Evolutionary conservation across 35 echinoderm and acorn worm genomes (phyloP), one percentile per base, ranked within the genome.

Genomic region (Chiridota heheva): DNA sequence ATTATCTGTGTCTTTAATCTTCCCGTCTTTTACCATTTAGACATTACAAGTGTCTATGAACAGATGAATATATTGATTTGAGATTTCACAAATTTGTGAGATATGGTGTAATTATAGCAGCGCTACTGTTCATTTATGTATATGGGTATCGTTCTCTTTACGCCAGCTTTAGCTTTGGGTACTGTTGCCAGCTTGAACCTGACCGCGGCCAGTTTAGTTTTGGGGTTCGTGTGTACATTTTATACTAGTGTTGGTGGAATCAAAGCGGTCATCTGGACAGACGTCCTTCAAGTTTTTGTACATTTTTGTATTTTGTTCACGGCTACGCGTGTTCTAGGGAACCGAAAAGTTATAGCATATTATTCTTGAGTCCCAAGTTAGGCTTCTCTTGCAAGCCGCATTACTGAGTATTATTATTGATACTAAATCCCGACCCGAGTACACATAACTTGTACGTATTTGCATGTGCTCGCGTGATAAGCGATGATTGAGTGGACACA

Each of bases 261-360:
- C 7, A 71, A 80, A 27, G 76, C 76, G 7, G 76, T 80, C 36
- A 80, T 80, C 20, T 80, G 76, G 76, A 80, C 76, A 17, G 76
- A 80, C 36, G 57, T 62, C 16, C 43, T 80, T 58, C 57, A 80
- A 37, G 67, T 71, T 51, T 7, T 51, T 53, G n/a, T n/a, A n/a
- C n/a, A n/a, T n/a, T n/a, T n/a, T n/a, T n/a, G n/a, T n/a, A n/a
- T n/a, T n/a, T n/a, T n/a, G n/a, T n/a, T n/a, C n/a, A n/a, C n/a
- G n/a, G n/a, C n/a, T n/a, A n/a, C n/a, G n/a, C n/a, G n/a, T n/a
- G n/a, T n/a, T n/a, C n/a, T n/a, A n/a, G n/a, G n/a, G n/a, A n/a
- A n/a, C n/a, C n/a, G n/a, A n/a, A n/a, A n/a, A n/a, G n/a, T n/a
- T n/a, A n/a, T n/a, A n/a, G n/a, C n/a, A n/a, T n/a, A n/a, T n/a